Conservation (phyloP, 2,888 invertebrate genomes). For the Aethes cnicana region DNA sequence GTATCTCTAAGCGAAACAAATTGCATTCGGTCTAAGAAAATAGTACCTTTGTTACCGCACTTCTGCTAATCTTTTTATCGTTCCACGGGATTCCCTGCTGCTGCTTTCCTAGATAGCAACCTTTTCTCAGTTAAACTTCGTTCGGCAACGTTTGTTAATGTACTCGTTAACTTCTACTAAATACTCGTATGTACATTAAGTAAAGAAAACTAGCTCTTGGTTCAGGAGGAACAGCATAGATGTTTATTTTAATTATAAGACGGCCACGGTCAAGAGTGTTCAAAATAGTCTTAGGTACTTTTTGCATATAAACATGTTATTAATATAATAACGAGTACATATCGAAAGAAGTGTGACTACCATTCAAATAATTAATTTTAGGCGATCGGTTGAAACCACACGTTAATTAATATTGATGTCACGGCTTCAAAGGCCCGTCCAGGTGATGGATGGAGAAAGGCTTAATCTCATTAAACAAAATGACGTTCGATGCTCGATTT, state of each 20-base stretch:
- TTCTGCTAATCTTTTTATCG: constrained; percentile 5
- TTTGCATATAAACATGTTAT: no score
- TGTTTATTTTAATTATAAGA: no score
- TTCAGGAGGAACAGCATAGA: no score
- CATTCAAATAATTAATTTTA: constrained; percentile 14
- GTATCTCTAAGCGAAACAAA: constrained; percentile 37
- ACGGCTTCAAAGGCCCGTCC: constrained; percentile 55
- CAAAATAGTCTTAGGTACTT: no score
- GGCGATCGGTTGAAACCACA: constrained; percentile 27
- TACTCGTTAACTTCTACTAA: no score
- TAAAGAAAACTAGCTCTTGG: no score
- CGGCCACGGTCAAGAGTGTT: no score
- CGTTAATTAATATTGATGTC: constrained; percentile 62
- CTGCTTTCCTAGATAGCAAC: no score
- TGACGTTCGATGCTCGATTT: constrained; percentile 45
- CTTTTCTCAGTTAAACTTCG: no score
- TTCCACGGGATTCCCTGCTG: no score
- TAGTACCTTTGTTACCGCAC: neutral
- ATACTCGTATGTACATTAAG: no score
- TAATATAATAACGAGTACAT: constrained; percentile 1
- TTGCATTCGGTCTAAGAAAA: constrained; percentile 21
- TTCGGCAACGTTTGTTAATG: no score
- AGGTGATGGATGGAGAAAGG: constrained; percentile 59
- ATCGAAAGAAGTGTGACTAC: neutral
- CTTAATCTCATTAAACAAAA: constrained; percentile 49